Conservation (phyloP, 2,113 vertebrate species). For the Ceyx cyanopectus region DNA sequence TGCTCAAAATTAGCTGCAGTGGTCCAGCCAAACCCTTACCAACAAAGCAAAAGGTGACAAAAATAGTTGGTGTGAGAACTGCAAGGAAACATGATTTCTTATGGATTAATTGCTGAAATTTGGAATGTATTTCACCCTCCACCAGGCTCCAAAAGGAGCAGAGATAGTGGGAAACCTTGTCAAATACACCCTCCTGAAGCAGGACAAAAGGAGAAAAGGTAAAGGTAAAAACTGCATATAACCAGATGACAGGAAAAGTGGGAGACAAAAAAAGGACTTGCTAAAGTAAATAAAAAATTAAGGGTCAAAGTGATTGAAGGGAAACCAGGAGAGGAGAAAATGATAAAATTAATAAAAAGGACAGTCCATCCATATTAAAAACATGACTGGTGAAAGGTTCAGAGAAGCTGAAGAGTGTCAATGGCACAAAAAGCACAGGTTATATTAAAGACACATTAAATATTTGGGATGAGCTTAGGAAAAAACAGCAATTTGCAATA, state of each 20-base stretch:
- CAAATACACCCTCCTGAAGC: background rate
- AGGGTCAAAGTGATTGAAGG: background rate
- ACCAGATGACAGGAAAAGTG: background rate
- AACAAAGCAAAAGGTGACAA: background rate
- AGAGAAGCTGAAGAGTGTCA: background rate
- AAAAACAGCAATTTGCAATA: background rate
- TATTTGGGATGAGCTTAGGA: background rate
- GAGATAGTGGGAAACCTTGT: background rate
- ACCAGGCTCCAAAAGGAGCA: background rate
- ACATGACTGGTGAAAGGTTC: background rate
- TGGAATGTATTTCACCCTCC: background rate
- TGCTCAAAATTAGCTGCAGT: background rate
- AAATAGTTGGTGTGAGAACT: background rate
- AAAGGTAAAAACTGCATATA: background rate
- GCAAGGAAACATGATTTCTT: background rate
- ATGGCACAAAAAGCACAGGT: background rate
- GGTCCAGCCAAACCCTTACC: background rate
- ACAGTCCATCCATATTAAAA: background rate
- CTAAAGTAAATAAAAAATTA: background rate
- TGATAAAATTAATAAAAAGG: background rate
- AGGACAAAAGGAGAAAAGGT: background rate
- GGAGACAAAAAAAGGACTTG: fast-evolving
- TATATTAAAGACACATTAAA: background rate
- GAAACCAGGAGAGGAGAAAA: background rate
- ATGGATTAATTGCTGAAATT: background rate